Base-by-base conservation (phyloP, 2,797 vertebrate genomes). In the Pyrocephalus nanus region DNA sequence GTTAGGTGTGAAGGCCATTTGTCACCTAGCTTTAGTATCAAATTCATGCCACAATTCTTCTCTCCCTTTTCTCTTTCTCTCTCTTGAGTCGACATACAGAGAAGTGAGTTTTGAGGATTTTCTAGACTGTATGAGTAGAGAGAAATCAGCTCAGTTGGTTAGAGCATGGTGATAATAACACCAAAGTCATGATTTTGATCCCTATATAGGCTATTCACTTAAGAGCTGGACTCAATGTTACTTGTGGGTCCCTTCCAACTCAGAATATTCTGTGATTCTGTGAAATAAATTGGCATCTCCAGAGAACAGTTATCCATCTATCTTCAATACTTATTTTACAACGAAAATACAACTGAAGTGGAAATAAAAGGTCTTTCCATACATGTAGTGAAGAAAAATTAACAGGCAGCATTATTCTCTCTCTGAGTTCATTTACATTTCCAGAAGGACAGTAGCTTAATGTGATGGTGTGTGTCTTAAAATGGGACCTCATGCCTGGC, bases 391-490 rank as follows among this genome's bases (percentile, higher is more conserved):
- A 71, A 61, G 36, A 82, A 92, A 78, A 88, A 51, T 43, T 75
- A 75, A 30, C 26, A 45, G 15, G 14, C 10, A 53, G 3, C 3
- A 30, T 57, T 86, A 69, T 58, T 90, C 29, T 92, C 91, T 78
- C 32, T 74, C 34, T 47, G 40, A 72, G 9, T 73, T 11, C n/a
- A 73, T 88, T 92, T 72, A 62, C 40, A 55, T 83, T 88, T 92
- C 57, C 62, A 89, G 66, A 81, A 94, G 75, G 79, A 60, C 45
- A 66, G 86, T 76, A 92, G 20, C 12, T 82, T 87, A 90, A 82
- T 3, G 0, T 47, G 22, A 50, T 71, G 29, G 9, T 91, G 36
- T 48, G 8, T 45, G 27, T 66, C 77, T 78, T 90, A 85, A 84
- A 82, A 86, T 0, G 0, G 16, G 74, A 92, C 45, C 16, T 91